Evolutionary conservation across 1,140 invertebrate genomes (phyloP), one percentile per base, ranked within the genome.

Genomic region (Sycophaga agraensis): DNA sequence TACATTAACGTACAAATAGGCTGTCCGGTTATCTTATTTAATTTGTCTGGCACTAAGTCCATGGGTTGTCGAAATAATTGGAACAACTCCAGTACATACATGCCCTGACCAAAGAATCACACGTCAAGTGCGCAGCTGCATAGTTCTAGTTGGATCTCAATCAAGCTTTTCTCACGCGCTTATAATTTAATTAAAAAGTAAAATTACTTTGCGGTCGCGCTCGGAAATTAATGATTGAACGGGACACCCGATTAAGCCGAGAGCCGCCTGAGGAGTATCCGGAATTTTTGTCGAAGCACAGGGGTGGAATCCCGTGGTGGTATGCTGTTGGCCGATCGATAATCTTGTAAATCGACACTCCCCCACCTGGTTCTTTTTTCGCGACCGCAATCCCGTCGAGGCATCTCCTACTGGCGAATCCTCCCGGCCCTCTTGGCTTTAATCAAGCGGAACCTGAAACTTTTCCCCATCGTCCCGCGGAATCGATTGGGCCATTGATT

Each of bases 151-250:
- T n/a, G n/a, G n/a, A n/a, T n/a, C n/a, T n/a, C n/a, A n/a, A n/a
- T n/a, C n/a, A n/a, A n/a, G n/a, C n/a, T n/a, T n/a, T n/a, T n/a
- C n/a, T 17, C 12, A 19, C 17, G 17, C 0, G 22, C 12, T 42
- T 28, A 42, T 42, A 56, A 35, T 42, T 62, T 56, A 56, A 62
- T 62, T 62, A 62, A 62, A 62, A 56, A 37, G 21, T 11, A 37
- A 49, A 62, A 56, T 62, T 56, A 19, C 45, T 42, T 28, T 46
- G 19, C 22, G 49, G 50, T 59, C 34, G 31, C 51, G 31, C 46
- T 57, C 24, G 26, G 34, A 63, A 57, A 63, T 63, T 63, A 63
- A 63, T 63, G 53, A 50, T 63, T 57, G 57, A 63, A 51, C 22
- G 51, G 43, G 45, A 57, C 22, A 49, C 43, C 17, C 51, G 50